Evolutionary conservation across 2,113 vertebrate species (phyloP).

Genomic region (Syngnathoides biaculeatus): DNA sequence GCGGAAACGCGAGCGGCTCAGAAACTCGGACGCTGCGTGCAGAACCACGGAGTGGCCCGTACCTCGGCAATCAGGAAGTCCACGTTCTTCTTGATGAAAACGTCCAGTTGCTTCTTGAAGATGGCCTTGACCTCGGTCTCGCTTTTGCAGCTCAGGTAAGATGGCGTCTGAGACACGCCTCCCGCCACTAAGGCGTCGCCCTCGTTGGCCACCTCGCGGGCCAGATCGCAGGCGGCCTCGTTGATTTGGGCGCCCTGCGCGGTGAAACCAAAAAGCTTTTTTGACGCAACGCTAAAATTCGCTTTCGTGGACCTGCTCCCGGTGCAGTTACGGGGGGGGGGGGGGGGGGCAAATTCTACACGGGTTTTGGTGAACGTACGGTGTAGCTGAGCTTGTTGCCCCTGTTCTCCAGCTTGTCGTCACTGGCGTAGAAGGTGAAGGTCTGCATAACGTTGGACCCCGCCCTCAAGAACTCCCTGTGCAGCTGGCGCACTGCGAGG

Average conservation of each 20-base stretch:
- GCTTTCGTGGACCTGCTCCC: not conserved
- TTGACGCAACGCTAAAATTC: not conserved
- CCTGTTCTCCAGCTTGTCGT: conserved; percentile 96
- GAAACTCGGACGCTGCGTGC: not conserved
- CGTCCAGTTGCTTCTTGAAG: conserved; percentile 86
- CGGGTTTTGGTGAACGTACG: conserved; percentile 68
- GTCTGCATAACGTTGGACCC: conserved; percentile 94
- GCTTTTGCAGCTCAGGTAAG: conserved; percentile 94
- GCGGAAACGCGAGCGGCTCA: not conserved
- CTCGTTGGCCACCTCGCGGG: conserved; percentile 87
- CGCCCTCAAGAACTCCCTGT: conserved; percentile 92
- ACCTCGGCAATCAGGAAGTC: conserved; percentile 98
- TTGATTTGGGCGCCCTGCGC: conserved; percentile 86
- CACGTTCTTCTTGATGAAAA: conserved; percentile 89
- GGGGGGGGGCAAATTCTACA: not conserved
- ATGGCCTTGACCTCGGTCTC: conserved; percentile 86
- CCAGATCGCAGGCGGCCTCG: conserved; percentile 93
- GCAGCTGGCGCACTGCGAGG: conserved; percentile 88
- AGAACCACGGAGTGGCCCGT: conserved; percentile 12
- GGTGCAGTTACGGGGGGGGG: not conserved
- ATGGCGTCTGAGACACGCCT: conserved; percentile 95
- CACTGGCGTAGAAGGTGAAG: conserved; percentile 97
- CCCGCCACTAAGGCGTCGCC: conserved; percentile 92
- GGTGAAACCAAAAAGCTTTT: not conserved
- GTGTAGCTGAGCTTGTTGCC: conserved; percentile 86